Base-by-base conservation (phyloP, 53 echinoderm and acorn worm genomes). In the Stichopus horrens region DNA sequence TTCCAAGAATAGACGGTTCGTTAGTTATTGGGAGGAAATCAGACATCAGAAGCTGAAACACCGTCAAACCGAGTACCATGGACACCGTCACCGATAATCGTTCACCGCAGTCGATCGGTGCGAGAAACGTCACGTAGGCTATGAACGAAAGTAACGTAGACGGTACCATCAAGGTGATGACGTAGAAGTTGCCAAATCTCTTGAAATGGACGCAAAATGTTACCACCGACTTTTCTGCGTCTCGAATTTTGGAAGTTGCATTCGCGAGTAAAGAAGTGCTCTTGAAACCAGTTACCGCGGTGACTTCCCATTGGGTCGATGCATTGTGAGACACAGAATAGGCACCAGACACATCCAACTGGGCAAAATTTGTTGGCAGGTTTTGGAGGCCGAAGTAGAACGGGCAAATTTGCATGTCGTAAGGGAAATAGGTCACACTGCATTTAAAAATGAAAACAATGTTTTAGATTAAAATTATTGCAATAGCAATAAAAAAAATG, bases 61-160 rank as follows among this genome's bases (percentile, higher is more conserved):
- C 67, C 13, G 86, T 86, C 52, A 86, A 60, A 68, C 86, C 86
- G 71, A 86, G 86, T 11, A 86, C 71, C 71, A 86, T 86, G 4
- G 86, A 71, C 9, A 86, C 51, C 6, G 23, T 65, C 53, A 86
- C 7, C 23, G 86, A 86, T 16, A 59, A 7, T n/a, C 86, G 66
- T 18, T 86, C 86, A 16, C 86, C 86, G 37, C 86, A 6, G 54
- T 86, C 67, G 0, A 68, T 66, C 8, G 86, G 86, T n/a, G 86
- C 86, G 2, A 86, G 23, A 53, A 66, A 86, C 5, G 86, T 86
- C 53, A 86, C 52, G 5, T 58, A 16, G 9, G 67, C 86, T 18
- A 86, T 4, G 60, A 86, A 37, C 4, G 23, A 57, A 52, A 86
- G 86, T 21, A 19, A 68, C 7, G 71, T 67, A 6, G 86, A 86